A percentile compares a stretch with the other conserved stretches of the same genome.
Evolutionary conservation across 1,140 invertebrate species (phyloP).

Genomic region (Diprion similis): DNA sequence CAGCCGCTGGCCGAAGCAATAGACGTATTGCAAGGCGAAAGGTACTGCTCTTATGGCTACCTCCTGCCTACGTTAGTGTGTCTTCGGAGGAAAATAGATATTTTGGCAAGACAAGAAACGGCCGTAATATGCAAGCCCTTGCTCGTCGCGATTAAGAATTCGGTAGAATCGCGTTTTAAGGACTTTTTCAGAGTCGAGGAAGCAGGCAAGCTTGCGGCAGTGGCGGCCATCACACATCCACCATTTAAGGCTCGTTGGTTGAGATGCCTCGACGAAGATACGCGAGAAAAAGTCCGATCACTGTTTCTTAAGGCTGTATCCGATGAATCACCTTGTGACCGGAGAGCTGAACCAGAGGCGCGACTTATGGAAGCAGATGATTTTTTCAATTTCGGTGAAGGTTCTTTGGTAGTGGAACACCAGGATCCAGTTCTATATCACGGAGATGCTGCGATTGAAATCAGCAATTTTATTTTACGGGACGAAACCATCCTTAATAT

Average conservation of each 20-base stretch:
- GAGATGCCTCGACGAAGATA: not conserved
- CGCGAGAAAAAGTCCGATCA: conserved; percentile 19
- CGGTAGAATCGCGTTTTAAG: conserved; percentile 17
- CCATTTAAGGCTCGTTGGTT: conserved; percentile 18
- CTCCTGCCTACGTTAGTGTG: conserved; percentile 24
- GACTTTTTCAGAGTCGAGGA: conserved; percentile 20
- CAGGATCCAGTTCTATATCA: too few relatives aligned
- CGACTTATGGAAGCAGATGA: too few relatives aligned
- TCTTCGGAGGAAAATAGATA: conserved; percentile 7
- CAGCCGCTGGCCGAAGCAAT: conserved; percentile 22
- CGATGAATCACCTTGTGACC: too few relatives aligned
- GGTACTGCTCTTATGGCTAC: conserved; percentile 10
- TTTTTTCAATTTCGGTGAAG: too few relatives aligned
- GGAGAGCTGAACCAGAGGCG: too few relatives aligned
- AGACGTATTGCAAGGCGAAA: conserved; percentile 25
- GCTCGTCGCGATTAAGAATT: not conserved
- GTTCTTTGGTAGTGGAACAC: too few relatives aligned
- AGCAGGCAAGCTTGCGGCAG: conserved; percentile 14
- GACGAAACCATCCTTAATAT: too few relatives aligned
- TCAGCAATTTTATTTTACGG: too few relatives aligned
- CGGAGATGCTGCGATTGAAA: too few relatives aligned
- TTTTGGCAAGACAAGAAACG: not conserved
- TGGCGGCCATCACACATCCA: conserved; percentile 20
- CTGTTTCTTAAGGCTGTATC: too few relatives aligned
- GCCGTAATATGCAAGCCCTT: conserved; percentile 4